These are phyloP conservation scores for Enteromius trimaculatus DNA, from an alignment of 2,797 vertebrate species.

Conservation along the genomic window DNA sequence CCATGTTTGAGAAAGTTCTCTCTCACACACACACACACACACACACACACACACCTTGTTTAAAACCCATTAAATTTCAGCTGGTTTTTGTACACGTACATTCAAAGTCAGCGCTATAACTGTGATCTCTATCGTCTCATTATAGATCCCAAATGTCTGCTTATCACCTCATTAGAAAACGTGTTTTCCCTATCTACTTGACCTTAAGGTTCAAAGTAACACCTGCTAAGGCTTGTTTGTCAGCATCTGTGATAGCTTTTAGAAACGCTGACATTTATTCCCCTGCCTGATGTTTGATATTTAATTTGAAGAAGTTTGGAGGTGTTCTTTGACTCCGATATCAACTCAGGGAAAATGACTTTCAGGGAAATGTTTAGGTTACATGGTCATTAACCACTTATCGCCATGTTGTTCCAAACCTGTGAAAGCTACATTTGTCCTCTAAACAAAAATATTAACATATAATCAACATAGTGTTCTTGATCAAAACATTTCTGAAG, in stretches of 20 bases:
- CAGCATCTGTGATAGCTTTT: background rate
- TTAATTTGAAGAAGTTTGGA: conserved; percentile 27
- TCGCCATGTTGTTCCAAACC: too few species aligned
- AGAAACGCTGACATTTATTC: conserved; percentile 40
- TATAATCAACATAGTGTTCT: background rate
- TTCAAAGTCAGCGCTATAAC: conserved; percentile 18
- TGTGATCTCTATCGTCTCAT: conserved; percentile 20
- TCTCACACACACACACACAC: background rate
- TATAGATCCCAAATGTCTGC: conserved; percentile 35
- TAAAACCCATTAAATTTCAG: background rate
- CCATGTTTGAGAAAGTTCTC: background rate
- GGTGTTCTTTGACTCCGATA: background rate
- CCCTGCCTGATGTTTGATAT: conserved; percentile 29
- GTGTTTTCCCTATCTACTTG: conserved; percentile 43
- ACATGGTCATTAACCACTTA: background rate
- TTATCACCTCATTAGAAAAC: conserved; percentile 47
- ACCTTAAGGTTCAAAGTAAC: conserved; percentile 56
- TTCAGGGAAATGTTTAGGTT: background rate
- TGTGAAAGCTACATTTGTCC: too few species aligned
- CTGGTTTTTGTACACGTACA: background rate
- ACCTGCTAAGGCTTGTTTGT: conserved; percentile 13
- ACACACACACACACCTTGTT: background rate
- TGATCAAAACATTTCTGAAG: background rate
- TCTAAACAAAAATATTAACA: too few species aligned
- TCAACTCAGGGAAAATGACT: background rate